These are phyloP conservation scores for Hippocampus mohnikei DNA, from an alignment of 2,113 vertebrate genomes.

Conservation along the genomic window DNA sequence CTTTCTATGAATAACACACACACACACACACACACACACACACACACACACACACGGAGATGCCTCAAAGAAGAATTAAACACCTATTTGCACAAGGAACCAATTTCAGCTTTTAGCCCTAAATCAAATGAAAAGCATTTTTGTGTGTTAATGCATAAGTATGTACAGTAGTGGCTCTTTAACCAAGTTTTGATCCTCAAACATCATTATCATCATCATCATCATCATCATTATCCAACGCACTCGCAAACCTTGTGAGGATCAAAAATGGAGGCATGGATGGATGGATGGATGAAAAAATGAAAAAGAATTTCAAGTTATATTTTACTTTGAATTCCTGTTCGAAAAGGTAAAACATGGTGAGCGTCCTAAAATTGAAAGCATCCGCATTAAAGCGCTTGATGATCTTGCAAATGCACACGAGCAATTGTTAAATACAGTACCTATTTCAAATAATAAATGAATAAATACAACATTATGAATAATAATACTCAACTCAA, in stretches of 20 bases:
- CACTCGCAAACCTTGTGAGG: no score
- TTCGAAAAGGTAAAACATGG: neutral
- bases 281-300: no score
- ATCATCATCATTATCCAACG: no score
- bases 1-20: constrained; percentile 46
- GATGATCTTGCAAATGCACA: no score
- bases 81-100: constrained; percentile 34
- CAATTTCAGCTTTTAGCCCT: neutral
- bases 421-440: no score
- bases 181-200: neutral
- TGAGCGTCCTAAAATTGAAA: no score
- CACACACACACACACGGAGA: constrained; percentile 17
- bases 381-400: no score
- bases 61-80: constrained; percentile 40
- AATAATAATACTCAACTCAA: no score
- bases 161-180: neutral
- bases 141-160: neutral
- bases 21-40: constrained; percentile 10
- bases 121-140: neutral
- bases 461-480: no score
- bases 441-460: no score
- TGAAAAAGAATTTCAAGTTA: no score
- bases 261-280: no score
- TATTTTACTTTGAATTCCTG: neutral
- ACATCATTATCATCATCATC: neutral